Percentiles rank a stretch among this genome's conserved stretches.
Evolutionary conservation across 2,888 invertebrate species (phyloP).

Genomic region (Thysanoteuthis rhombus): DNA sequence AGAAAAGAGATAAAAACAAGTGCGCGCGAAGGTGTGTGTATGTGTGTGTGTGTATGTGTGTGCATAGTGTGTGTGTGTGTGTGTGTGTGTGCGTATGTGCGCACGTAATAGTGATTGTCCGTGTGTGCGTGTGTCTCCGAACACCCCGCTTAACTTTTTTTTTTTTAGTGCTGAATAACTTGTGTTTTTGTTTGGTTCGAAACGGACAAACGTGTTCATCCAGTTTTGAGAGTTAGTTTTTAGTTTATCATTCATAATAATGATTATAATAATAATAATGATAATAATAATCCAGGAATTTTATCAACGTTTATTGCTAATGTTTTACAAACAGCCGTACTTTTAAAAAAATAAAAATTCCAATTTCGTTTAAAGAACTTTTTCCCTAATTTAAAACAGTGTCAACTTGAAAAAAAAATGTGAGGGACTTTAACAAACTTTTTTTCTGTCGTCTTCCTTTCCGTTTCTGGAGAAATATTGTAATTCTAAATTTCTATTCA

Average conservation of each 20-base stretch:
- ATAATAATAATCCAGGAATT: neutral
- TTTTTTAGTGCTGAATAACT: neutral
- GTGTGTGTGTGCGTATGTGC: neutral
- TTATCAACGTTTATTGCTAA: no score
- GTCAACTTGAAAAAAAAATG: no score
- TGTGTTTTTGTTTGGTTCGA: neutral
- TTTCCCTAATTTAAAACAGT: no score
- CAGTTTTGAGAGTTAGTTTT: neutral
- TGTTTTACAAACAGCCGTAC: no score
- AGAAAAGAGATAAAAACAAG: neutral
- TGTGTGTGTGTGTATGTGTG: neutral
- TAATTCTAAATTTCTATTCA: no score
- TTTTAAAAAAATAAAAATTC: no score
- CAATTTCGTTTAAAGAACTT: no score
- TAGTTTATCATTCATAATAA: neutral
- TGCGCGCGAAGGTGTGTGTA: neutral
- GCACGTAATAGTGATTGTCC: neutral
- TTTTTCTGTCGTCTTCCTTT: no score
- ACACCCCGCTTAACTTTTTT: neutral
- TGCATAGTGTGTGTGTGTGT: neutral
- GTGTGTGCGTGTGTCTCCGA: neutral
- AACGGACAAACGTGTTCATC: neutral
- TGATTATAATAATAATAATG: neutral
- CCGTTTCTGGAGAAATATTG: no score
- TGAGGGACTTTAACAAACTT: no score